Evolutionary conservation across 2,888 invertebrate species (phyloP), one percentile per base, ranked within the genome.

Genomic region (Luffia ferchaultella): DNA sequence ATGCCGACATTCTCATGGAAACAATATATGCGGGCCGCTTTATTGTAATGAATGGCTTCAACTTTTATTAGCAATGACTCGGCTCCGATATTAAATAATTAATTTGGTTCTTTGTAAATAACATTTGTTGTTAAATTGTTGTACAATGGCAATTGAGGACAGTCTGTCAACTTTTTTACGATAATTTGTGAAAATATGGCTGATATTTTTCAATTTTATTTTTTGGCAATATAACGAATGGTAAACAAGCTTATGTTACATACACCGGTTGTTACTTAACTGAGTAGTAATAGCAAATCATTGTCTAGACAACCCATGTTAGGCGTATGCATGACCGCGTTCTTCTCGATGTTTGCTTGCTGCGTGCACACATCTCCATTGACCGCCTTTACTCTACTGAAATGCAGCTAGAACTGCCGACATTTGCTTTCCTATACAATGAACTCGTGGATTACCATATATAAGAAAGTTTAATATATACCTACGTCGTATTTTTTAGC

Each of bases 11-110:
- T 75, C 76, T 68, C 75, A 75, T 75, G 73, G 67, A 74, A 75
- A 76, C 73, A 75, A 76, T 75, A 63, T 65, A 70, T 70, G 72
- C 45, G 45, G 50, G 42, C 30, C 30, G 61, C 63, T 59, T 67
- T 67, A 66, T 64, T 70, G 62, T 63, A 68, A 66, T 66, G 61
- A 69, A 69, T 66, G 61, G 59, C 62, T 68, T 59, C 64, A 61
- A 30, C 20, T 46, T 46, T 16, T 41, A 42, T 46, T 46, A 16
- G 18, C 18, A 15, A 40, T 47, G 41, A 30, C 30, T 3, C 5
- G 30, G 12, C 30, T 30, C 30, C 5, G 30, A 3, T 30, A 12
- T 30, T 30, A 30, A 30, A 30, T 30, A 30, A 30, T 30, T 7
- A 30, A 7, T 30, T 30, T 30, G 30, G 3, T 30, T 30, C 3